Percentiles rank a stretch among this genome's conserved stretches.
phyloP scores from a whole-genome alignment of 2,797 vertebrate species.

The Holocentrus rufus region DNA sequence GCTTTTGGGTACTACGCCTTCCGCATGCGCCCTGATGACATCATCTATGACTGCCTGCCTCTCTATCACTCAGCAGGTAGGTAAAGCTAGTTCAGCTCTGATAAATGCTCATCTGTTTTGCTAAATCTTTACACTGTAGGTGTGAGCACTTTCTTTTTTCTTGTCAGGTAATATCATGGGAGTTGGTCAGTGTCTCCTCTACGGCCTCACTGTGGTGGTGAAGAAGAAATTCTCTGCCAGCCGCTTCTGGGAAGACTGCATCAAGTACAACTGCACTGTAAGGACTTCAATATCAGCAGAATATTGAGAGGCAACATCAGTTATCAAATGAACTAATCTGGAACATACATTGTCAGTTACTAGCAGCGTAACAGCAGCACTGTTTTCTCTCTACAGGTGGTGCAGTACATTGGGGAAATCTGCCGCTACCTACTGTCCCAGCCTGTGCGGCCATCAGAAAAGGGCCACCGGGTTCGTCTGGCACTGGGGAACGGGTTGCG shows the following conservation, averaged over 20 bases:
- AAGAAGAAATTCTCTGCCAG: slow-evolving; percentile 95
- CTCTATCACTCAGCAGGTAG: slow-evolving; percentile 93
- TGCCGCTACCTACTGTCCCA: slow-evolving; percentile 93
- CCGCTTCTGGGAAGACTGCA: slow-evolving; percentile 95
- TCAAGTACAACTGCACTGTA: slow-evolving; percentile 93
- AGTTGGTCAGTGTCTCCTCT: slow-evolving; percentile 90
- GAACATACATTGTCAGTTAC: slow-evolving; percentile 15
- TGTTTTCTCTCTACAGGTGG: slow-evolving; percentile 77
- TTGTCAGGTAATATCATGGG: slow-evolving; percentile 92
- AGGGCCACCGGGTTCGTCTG: slow-evolving; percentile 85
- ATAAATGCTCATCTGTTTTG: neutral
- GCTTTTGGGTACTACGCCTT: slow-evolving; percentile 91
- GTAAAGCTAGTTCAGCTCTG: slow-evolving; percentile 6
- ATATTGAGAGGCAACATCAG: slow-evolving; percentile 15
- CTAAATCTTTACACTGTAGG: slow-evolving; percentile 12
- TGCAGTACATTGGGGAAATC: slow-evolving; percentile 96
- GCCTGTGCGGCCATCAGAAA: slow-evolving; percentile 83
- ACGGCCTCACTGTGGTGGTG: slow-evolving; percentile 93
- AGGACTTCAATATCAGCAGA: slow-evolving; percentile 58
- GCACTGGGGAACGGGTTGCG: slow-evolving; percentile 92
- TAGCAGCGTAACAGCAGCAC: neutral
- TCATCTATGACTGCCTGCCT: slow-evolving; percentile 92
- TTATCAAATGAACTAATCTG: slow-evolving; percentile 18
- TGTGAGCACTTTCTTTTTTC: slow-evolving; percentile 11
- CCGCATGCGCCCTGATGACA: slow-evolving; percentile 81